A percentile compares a stretch with the other conserved stretches of the same genome.
Evolutionary conservation across 2,113 vertebrate species (phyloP).

Genomic region (Nycticryphes semicollaris): DNA sequence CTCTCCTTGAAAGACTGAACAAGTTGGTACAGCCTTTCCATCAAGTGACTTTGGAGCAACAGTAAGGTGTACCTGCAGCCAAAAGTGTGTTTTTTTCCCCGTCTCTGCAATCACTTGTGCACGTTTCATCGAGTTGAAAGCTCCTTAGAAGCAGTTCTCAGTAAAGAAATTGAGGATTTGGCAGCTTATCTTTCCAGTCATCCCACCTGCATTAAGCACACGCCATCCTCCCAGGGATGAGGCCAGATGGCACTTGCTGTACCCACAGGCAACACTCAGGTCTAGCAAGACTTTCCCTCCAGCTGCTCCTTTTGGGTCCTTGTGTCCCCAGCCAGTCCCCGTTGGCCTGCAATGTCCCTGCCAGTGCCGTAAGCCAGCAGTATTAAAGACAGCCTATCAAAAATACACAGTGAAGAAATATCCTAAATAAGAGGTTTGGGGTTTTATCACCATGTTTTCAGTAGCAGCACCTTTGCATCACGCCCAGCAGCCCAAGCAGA

Average conservation of each 20-base stretch:
- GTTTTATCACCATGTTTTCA: neutral
- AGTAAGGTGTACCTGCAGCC: neutral
- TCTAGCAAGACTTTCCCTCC: neutral
- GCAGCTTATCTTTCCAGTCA: neutral
- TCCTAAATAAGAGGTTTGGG: neutral
- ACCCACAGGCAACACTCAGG: neutral
- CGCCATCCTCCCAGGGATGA: neutral
- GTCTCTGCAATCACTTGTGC: neutral
- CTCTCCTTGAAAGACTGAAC: neutral
- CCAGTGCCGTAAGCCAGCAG: neutral
- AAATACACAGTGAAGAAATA: neutral
- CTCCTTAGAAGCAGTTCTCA: neutral
- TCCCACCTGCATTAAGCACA: neutral
- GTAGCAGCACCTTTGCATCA: neutral
- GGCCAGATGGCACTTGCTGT: neutral
- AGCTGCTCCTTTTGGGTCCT: neutral
- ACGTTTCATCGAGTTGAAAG: accelerated
- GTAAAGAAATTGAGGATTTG: neutral
- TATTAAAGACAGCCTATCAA: neutral
- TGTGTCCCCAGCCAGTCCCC: neutral
- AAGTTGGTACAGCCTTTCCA: neutral
- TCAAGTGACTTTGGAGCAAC: accelerated
- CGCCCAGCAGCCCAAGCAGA: neutral
- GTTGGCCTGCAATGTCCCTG: neutral
- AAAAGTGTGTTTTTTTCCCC: accelerated